Conservation (phyloP, 2,797 vertebrate genomes). For the Pogoniulus pusillus region DNA sequence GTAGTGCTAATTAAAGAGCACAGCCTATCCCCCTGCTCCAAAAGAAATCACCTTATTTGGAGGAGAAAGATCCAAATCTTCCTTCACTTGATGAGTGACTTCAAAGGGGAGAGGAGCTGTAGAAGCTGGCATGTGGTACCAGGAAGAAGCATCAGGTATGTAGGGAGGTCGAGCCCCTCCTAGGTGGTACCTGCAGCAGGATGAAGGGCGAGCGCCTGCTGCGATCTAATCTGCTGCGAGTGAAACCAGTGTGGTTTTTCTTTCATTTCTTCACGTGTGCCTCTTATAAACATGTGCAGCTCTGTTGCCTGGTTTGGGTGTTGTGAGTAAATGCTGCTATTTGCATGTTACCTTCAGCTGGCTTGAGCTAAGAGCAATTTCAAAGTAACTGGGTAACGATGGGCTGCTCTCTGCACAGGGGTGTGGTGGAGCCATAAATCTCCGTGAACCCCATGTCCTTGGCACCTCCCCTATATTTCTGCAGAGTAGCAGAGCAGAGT, state of each 20-base stretch:
- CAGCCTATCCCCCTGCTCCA: background rate
- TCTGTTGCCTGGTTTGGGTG: constrained; percentile 32
- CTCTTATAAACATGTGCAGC: constrained; percentile 24
- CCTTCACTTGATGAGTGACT: background rate
- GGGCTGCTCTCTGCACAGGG: accelerated
- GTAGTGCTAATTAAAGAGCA: background rate
- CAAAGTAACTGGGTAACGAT: background rate
- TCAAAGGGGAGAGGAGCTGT: constrained; percentile 18
- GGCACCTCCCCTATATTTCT: background rate
- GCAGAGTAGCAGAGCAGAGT: background rate
- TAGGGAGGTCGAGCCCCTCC: background rate
- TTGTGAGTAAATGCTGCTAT: constrained; percentile 46
- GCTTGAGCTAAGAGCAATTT: background rate
- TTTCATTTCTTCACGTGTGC: constrained; percentile 57
- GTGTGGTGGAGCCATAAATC: background rate
- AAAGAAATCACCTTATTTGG: background rate
- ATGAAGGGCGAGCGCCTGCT: background rate
- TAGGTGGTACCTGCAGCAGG: constrained; percentile 3
- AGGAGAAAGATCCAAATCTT: constrained; percentile 13
- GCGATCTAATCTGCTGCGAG: constrained; percentile 16
- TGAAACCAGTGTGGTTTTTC: constrained; percentile 37
- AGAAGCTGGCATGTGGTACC: background rate
- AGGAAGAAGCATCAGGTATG: background rate
- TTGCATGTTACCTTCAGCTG: constrained; percentile 45
- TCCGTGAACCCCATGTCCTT: background rate